Evolutionary conservation across 2,113 vertebrate species (phyloP), one percentile per base, ranked within the genome.

Genomic region (Aplodontia rufa): DNA sequence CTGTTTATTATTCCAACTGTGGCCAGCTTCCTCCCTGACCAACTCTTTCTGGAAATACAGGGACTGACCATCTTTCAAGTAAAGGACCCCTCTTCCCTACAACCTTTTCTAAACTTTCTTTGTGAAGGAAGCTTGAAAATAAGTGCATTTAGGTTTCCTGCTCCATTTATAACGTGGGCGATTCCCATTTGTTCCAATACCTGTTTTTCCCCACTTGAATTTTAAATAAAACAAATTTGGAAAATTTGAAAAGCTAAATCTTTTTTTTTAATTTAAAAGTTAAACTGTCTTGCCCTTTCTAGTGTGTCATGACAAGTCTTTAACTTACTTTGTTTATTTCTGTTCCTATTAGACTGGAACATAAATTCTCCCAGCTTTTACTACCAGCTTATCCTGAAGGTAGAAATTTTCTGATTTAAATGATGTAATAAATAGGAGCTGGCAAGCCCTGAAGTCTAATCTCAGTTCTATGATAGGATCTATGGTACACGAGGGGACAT

Each of bases 321-420:
- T 66, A 92, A 32, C 28, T 88, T 3, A 12, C 47, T 72, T 87
- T 82, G 22, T 91, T 93, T 89, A 84, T 75, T 87, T 92, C 76
- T 93, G 9, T 78, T 90, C 55, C 35, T 85, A 37, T 71, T 91
- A 45, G 74, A 49, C 19, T 71, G 60, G 22, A 78, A 37, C 26
- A 76, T 85, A 55, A 94, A 71, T 83, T 79, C 30, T 35, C 53
- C 62, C 22, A 3, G 12, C 72, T 83, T 81, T 79, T 82, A 83
- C n/a, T 42, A 86, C n/a, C 30, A 84, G 60, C 66, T 87, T 96
- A 78, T 90, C 66, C 58, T 40, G 42, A 81, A 85, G 76, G 37
- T 35, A 37, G 51, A 9, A 83, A 45, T 85, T 88, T 96, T 82
- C 26, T 51, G 71, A 12, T 28, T 58, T 51, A n/a, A 5, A 6